A percentile compares a stretch with the other conserved stretches of the same genome.
These are phyloP conservation scores for Gobio gobio DNA, from an alignment of 2,113 vertebrate genomes.

Conservation along the genomic window DNA sequence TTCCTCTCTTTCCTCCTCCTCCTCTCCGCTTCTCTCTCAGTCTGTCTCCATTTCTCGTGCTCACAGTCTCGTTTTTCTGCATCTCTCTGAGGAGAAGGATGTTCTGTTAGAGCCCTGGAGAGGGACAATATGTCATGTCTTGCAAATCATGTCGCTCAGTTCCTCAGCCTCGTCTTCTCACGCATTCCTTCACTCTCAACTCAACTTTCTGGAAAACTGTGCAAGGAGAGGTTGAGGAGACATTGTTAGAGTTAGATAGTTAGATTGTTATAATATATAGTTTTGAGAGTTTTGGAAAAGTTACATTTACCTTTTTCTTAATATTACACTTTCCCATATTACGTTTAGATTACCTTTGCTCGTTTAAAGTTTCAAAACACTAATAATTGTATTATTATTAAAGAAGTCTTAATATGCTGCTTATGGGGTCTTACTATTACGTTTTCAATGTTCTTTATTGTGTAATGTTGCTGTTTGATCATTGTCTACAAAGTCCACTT, in stretches of 20 bases:
- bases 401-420: no score
- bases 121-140: conserved; percentile 26
- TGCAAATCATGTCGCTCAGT: conserved; percentile 6
- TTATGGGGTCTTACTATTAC: no score
- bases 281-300: background rate
- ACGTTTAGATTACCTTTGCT: no score
- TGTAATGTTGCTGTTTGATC: no score
- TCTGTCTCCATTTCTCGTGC: conserved; percentile 41
- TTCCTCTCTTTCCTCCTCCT: conserved; percentile 7
- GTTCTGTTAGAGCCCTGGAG: background rate
- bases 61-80: background rate
- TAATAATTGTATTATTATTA: no score
- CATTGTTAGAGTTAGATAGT: background rate
- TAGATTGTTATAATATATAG: background rate
- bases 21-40: background rate
- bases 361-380: no score
- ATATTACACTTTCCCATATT: background rate
- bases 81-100: conserved; percentile 6
- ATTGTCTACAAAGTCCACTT: no score
- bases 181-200: conserved; percentile 14
- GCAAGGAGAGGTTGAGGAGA: conserved; percentile 5
- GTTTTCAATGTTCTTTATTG: no score
- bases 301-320: background rate
- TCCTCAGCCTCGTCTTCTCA: conserved; percentile 4
- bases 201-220: conserved; percentile 8